Conservation (phyloP, 2,888 invertebrate genomes). For the Archips crataeganus region DNA sequence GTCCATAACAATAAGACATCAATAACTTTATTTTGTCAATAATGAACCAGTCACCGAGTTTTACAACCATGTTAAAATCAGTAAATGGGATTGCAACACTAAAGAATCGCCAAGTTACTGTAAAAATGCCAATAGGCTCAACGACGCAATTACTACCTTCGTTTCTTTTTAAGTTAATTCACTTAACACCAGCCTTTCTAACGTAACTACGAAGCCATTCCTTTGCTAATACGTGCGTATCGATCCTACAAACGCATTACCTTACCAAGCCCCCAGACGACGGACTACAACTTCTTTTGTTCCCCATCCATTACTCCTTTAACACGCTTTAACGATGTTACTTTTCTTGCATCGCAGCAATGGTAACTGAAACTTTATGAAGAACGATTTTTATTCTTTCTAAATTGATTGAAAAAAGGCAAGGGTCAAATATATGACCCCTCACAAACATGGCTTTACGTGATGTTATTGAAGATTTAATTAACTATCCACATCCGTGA, state of each 20-base stretch:
- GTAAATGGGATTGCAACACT: not conserved
- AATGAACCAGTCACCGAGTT: no score
- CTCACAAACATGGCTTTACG: constrained; percentile 64
- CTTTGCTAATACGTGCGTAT: constrained; percentile 60
- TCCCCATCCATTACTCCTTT: constrained; percentile 29
- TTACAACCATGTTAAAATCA: not conserved
- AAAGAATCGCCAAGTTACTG: not conserved
- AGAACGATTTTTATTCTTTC: not conserved
- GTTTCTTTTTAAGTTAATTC: constrained; percentile 24
- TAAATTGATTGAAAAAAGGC: constrained; percentile 35
- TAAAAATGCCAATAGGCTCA: not conserved
- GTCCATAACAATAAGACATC: no score
- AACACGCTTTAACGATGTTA: not conserved
- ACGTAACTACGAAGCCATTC: constrained; percentile 35
- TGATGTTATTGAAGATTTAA: constrained; percentile 73
- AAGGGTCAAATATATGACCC: constrained; percentile 59
- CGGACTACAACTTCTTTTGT: constrained; percentile 30
- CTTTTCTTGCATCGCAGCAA: not conserved
- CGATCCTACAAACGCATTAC: constrained; percentile 51
- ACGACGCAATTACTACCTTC: not conserved
- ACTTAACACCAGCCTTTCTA: constrained; percentile 37
- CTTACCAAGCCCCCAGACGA: constrained; percentile 49
- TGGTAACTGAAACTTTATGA: not conserved
- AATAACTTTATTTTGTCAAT: not conserved
- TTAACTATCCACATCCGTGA: constrained; percentile 59